Conservation (phyloP, 1,140 invertebrate genomes). For the Drosophila parvula region DNA sequence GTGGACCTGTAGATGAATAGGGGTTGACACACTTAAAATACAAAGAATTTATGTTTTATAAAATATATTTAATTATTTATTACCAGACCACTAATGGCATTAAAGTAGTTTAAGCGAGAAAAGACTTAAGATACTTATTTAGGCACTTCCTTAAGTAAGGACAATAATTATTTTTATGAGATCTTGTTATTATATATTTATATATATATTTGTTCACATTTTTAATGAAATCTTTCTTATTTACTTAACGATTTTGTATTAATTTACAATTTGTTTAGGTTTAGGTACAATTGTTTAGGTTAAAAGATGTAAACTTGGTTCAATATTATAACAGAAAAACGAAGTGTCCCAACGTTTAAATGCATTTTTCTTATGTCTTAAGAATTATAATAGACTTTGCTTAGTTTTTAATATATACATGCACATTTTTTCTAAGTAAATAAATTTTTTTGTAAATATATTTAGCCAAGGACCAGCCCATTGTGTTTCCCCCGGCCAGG, state of each 20-base stretch:
- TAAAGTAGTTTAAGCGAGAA: too few relatives aligned
- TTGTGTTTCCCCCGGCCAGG: conserved; percentile 6
- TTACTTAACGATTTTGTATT: not conserved
- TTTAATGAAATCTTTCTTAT: not conserved
- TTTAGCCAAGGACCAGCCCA: conserved; percentile 31
- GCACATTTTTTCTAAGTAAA: too few relatives aligned
- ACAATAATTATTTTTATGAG: too few relatives aligned
- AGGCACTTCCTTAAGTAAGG: too few relatives aligned
- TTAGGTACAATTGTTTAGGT: too few relatives aligned
- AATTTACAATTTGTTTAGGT: too few relatives aligned
- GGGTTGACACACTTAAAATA: too few relatives aligned
- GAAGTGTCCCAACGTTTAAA: not conserved
- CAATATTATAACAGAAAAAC: not conserved
- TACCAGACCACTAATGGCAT: too few relatives aligned
- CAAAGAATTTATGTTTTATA: too few relatives aligned
- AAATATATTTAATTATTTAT: too few relatives aligned
- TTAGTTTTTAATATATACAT: not conserved
- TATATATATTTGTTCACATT: not conserved
- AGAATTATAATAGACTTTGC: not conserved
- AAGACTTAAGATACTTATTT: too few relatives aligned
- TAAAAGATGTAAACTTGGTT: not conserved
- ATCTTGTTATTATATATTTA: too few relatives aligned
- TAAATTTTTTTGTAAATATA: not conserved
- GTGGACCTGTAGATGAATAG: conserved; percentile 1
- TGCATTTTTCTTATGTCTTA: not conserved